Evolutionary conservation across 1,140 invertebrate species (phyloP), one percentile per base, ranked within the genome.

Genomic region (Scaptomyza hsui): DNA sequence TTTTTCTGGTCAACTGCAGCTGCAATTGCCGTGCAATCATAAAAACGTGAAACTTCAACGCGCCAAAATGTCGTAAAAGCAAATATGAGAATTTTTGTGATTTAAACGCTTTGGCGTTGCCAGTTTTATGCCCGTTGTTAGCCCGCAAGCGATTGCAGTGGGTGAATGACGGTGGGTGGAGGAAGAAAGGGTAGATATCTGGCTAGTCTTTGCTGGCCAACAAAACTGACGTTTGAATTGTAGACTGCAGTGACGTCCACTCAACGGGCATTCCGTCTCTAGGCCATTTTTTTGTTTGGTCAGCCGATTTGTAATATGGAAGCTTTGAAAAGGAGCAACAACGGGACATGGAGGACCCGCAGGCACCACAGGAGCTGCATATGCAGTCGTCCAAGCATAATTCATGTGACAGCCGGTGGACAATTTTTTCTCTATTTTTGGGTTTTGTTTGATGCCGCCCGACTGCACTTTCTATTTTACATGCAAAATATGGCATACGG

Each of bases 171-270:
- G n/a, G 15, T 16, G 9, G 3, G 2, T 18, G 19, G 7, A 0
- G 45, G n/a, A 5, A n/a, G n/a, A n/a, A n/a, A n/a, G n/a, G 21
- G n/a, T 15, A 12, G 4, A 49, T 41, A 52, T 51, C 24, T 51
- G 45, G 35, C 55, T 57, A 42, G 42, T 49, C 53, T 24, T 55
- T 45, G 18, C 57, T 41, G 24, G 32, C 24, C 42, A 62, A 29
- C 32, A 61, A 53, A 53, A 19, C 35, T 24, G 32, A 37, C 26
- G 24, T 56, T 69, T 85, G 81, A 86, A 78, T 86, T 86, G 82
- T 86, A 60, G 82, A 86, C 82, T 86, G 82, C 82, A 88, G 81
- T 81, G 74, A 76, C 81, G n/a, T 19, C 37, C 65, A 32, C 13
- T 60, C 64, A n/a, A 52, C 42, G 52, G 51, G 42, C 37, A 59